Evolutionary conservation across 2,888 invertebrate genomes (phyloP).

Genomic region (Microplitis manilae): DNA sequence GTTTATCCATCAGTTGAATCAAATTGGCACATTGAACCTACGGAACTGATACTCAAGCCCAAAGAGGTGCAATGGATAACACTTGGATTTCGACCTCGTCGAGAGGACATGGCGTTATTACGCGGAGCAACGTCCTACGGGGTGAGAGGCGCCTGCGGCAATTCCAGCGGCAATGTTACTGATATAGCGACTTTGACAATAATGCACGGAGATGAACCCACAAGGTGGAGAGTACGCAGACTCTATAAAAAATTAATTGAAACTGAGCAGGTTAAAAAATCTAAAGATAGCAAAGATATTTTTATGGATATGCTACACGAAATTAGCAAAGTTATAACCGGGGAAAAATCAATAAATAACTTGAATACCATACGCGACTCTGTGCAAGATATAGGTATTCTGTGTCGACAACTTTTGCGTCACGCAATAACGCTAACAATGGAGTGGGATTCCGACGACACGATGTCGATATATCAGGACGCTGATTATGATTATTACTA

Average conservation of each 20-base stretch:
- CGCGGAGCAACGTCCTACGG: conserved; percentile 45
- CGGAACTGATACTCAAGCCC: conserved; percentile 70
- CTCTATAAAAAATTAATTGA: conserved; percentile 65
- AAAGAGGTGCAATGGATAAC: conserved; percentile 68
- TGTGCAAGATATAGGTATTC: conserved; percentile 64
- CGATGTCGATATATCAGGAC: conserved; percentile 64
- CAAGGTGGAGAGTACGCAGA: conserved; percentile 69
- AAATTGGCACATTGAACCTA: conserved; percentile 70
- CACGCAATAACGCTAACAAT: conserved; percentile 66
- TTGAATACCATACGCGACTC: conserved; percentile 64
- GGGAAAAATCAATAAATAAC: conserved; percentile 62
- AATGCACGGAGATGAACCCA: conserved; percentile 74
- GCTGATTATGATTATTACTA: conserved; percentile 65
- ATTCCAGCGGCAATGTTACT: conserved; percentile 62
- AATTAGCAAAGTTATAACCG: conserved; percentile 64
- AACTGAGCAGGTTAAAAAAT: conserved; percentile 57
- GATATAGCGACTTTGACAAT: conserved; percentile 73
- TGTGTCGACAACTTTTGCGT: conserved; percentile 65
- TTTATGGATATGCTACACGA: conserved; percentile 64
- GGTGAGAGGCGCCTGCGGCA: neutral
- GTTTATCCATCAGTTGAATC: conserved; percentile 64
- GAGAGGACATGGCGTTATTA: conserved; percentile 71
- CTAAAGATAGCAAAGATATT: conserved; percentile 56
- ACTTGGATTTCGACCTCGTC: conserved; percentile 72
- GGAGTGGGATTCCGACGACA: conserved; percentile 65